A percentile compares a stretch with the other conserved stretches of the same genome.
Conservation (phyloP, 2,888 invertebrate genomes). For the Baccha elongata region DNA sequence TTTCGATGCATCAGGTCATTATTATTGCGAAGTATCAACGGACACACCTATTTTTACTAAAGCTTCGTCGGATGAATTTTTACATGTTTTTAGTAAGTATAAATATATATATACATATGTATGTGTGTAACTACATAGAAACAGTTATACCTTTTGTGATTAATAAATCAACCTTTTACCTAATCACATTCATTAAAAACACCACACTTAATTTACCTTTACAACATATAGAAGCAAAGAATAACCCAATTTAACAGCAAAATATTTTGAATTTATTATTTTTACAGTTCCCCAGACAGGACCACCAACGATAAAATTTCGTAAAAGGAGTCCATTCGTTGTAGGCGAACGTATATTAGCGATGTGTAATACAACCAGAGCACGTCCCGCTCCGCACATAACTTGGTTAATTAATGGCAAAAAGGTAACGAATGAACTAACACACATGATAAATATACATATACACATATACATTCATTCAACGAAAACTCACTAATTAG, state of each 20-base stretch:
- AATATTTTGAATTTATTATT: conserved; percentile 42
- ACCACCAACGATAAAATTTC: conserved; percentile 86
- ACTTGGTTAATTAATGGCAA: conserved; percentile 89
- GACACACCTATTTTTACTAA: conserved; percentile 92
- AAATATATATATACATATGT: not conserved
- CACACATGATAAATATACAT: conserved; percentile 3
- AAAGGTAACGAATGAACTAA: conserved; percentile 83
- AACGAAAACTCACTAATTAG: conserved; percentile 62
- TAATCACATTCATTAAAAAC: not conserved
- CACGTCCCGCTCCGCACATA: conserved; percentile 87
- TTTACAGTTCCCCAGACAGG: conserved; percentile 85
- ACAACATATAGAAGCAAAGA: not conserved
- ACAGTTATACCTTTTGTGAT: not conserved
- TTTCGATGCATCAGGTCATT: conserved; percentile 90
- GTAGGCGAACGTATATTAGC: conserved; percentile 87
- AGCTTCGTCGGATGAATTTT: conserved; percentile 89
- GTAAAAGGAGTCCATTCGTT: conserved; percentile 83
- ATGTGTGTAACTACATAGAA: not conserved
- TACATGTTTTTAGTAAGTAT: conserved; percentile 91
- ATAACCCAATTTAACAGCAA: conserved; percentile 38
- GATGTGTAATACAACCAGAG: conserved; percentile 87
- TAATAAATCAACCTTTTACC: not conserved
- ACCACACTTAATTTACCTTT: not conserved
- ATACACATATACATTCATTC: conserved; percentile 7
- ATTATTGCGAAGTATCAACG: conserved; percentile 92